These are phyloP conservation scores for Glyptemys insculpta DNA, from an alignment of 2,797 vertebrate species.

Conservation along the genomic window DNA sequence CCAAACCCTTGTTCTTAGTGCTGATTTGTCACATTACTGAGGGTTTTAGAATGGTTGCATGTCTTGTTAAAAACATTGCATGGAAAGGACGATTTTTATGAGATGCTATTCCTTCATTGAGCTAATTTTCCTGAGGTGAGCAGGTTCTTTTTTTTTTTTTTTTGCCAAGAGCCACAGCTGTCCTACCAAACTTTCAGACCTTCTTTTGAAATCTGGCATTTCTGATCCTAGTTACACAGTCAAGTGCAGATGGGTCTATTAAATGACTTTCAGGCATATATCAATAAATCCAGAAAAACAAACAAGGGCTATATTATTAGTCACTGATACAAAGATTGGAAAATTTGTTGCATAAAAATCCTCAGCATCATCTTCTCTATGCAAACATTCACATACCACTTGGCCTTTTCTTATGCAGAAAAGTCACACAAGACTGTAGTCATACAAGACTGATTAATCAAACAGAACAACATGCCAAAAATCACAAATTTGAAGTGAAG, in stretches of 20 bases:
- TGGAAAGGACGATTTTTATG: constrained; percentile 16
- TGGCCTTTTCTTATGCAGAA: neutral
- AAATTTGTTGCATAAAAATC: accelerated
- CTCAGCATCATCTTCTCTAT: accelerated
- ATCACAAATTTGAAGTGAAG: neutral
- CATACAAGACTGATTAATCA: neutral
- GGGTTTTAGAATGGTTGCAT: neutral
- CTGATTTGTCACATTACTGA: neutral
- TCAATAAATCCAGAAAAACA: neutral
- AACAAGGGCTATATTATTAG: neutral
- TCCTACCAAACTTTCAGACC: constrained; percentile 10
- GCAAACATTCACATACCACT: neutral
- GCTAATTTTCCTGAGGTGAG: constrained; percentile 41
- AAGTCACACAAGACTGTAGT: neutral
- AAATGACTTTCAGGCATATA: constrained; percentile 15
- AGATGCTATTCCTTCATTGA: neutral
- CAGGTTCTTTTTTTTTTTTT: neutral
- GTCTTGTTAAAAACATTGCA: neutral
- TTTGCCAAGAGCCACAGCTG: constrained; percentile 40
- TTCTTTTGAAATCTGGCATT: constrained; percentile 13
- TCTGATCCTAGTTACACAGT: constrained; percentile 15
- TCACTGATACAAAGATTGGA: neutral
- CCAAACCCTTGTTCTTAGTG: neutral
- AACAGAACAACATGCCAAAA: neutral
- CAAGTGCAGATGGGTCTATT: neutral